A percentile compares a stretch with the other conserved stretches of the same genome.
phyloP scores from a whole-genome alignment of 2,797 vertebrate species.

The Caiman crocodilus region DNA sequence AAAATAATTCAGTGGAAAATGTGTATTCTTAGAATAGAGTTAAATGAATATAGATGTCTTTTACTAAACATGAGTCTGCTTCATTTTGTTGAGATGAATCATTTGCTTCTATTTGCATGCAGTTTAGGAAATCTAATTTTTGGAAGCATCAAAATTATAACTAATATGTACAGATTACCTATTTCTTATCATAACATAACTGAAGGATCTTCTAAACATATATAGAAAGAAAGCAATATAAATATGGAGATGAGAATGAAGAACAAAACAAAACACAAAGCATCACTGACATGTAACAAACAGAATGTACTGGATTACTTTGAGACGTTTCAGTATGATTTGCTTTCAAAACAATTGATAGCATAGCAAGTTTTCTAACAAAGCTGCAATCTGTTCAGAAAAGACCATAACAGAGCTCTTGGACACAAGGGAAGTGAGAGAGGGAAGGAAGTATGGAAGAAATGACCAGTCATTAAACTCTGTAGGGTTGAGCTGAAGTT shows the following conservation, averaged over 20 bases:
- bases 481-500: background rate
- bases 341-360: background rate
- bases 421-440: background rate
- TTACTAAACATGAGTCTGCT: background rate
- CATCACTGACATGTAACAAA: too few relatives aligned
- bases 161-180: background rate
- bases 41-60: conserved; percentile 37
- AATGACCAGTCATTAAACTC: background rate
- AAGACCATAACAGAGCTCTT: background rate
- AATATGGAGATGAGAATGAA: background rate
- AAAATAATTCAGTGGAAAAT: conserved; percentile 66
- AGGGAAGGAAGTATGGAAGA: background rate
- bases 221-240: background rate
- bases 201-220: background rate
- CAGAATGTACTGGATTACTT: background rate
- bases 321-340: background rate
- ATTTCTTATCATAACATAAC: background rate
- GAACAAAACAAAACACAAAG: background rate
- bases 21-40: conserved; percentile 46
- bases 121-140: background rate
- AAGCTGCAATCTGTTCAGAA: background rate
- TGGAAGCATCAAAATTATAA: background rate
- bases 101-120: conserved; percentile 3
- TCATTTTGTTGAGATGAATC: background rate
- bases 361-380: background rate